Percentiles rank a stretch among this genome's conserved stretches.
phyloP scores from a whole-genome alignment of 2,797 vertebrate species.

The Acridotheres tristis region DNA sequence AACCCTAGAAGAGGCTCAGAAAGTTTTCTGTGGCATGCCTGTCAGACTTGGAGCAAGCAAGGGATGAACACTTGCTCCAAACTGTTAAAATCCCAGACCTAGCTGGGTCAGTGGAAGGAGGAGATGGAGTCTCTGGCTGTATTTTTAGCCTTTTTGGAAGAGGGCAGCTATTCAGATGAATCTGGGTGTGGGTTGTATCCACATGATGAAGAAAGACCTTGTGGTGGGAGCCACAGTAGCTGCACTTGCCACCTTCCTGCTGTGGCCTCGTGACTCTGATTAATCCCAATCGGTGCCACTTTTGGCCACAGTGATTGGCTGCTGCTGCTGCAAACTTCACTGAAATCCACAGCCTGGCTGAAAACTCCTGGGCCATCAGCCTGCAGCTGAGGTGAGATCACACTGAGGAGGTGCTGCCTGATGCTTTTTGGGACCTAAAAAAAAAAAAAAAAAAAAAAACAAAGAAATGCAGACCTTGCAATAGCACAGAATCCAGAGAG shows the following conservation, averaged over 20 bases:
- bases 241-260: background rate
- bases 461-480: background rate
- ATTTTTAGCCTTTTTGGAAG: background rate
- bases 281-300: background rate
- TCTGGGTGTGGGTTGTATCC: background rate
- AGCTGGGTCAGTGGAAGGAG: background rate
- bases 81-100: background rate
- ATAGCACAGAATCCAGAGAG: background rate
- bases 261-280: background rate
- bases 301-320: background rate
- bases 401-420: background rate
- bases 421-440: background rate
- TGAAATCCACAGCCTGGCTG: background rate
- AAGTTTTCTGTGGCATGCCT: background rate
- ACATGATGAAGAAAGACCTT: background rate
- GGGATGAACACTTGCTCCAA: background rate
- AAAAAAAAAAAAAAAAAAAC: no score
- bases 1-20: background rate
- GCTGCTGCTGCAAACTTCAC: background rate
- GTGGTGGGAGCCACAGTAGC: background rate
- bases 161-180: background rate
- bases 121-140: background rate
- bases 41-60: background rate
- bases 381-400: background rate
- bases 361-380: accelerated